Evolutionary conservation across 2,797 vertebrate genomes (phyloP), one percentile per base, ranked within the genome.

Genomic region (Lepus oiostolus): DNA sequence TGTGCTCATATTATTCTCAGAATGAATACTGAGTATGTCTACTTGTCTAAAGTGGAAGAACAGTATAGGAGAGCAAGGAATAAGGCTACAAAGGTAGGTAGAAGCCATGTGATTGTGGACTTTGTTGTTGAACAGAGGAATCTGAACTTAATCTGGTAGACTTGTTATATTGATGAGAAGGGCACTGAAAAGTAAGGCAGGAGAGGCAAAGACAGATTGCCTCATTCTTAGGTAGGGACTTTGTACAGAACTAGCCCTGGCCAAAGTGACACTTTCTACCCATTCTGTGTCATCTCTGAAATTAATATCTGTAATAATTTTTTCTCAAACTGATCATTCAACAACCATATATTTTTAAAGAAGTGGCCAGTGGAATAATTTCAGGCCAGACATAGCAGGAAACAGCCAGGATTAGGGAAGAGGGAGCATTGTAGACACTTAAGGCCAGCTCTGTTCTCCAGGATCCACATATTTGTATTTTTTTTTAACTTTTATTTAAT

Each of bases 161-260:
- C 4, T 7, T 74, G 16, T 22, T 14, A 52, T 30, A n/a, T 21
- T 52, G 67, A 28, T 24, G 7, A 94, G 26, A 93, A 77, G 60
- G 19, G 21, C 74, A 90, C 14, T 72, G 30, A 92, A 68, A 92
- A 3, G 50, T 54, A 24, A 90, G 38, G 17, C 75, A 42, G 30
- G 12, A 84, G 12, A 86, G 32, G 60, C 42, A 92, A 94, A 92
- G 17, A 89, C 50, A 1, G 19, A 80, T 68, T 95, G 54, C 54
- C 54, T 68, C 7, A 68, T 1, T 10, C 22, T 42, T 85, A 72
- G 22, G 47, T 79, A 68, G 35, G 32, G 86, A 80, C 42, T 80
- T 82, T 86, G 28, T 47, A n/a, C 1, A 83, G 42, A 38, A 89
- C 3, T 14, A 90, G 30, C 17, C 28, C 32, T 60, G 22, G 19